Base-by-base conservation (phyloP, 2,113 vertebrate species). In the Proterorhinus semilunaris region DNA sequence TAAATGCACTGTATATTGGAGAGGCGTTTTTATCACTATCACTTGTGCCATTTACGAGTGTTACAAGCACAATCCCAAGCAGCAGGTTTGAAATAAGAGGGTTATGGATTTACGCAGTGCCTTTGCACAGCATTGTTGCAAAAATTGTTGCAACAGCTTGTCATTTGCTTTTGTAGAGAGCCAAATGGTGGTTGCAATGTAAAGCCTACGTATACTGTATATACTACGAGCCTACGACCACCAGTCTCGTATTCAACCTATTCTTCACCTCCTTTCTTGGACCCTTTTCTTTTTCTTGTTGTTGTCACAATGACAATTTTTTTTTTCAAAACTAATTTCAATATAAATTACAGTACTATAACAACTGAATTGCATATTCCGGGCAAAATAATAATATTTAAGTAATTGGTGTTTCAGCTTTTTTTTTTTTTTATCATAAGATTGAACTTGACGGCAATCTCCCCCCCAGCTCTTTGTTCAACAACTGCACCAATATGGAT, bases 401-500 rank as follows among this genome's bases (percentile, higher is more conserved):
- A 6, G 17, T 46, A 6, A 5, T n/a, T 46, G n/a, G n/a, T n/a
- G n/a, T n/a, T n/a, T 21, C 53, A 36, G 27, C 53, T 58, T 10
- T 3, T 42, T 58, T 7, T 44, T n/a, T 61, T 50, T 72, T 54
- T 49, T 45, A 57, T 63, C 62, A 67, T 61, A 63, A 9, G 36
- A 50, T 50, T 21, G 45, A 4, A 49, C 68, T 46, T 70, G 69
- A 43, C 54, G 77, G 63, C 53, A 9, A 43, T 16, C 53, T 70
- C 68, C 68, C 67, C 27, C 74, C 76, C 69, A 67, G 62, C 54
- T 66, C 52, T 72, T 62, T 66, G 49, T 66, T 66, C 75, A 69
- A 53, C 45, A 73, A 80, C 68, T 71, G 27, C 16, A 81, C 75
- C 71, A 74, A 66, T 79, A 83, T 81, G 68, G 78, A 79, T 64